These are phyloP conservation scores for Drosophila hydei DNA, from an alignment of 1,140 invertebrate species.

Conservation along the genomic window DNA sequence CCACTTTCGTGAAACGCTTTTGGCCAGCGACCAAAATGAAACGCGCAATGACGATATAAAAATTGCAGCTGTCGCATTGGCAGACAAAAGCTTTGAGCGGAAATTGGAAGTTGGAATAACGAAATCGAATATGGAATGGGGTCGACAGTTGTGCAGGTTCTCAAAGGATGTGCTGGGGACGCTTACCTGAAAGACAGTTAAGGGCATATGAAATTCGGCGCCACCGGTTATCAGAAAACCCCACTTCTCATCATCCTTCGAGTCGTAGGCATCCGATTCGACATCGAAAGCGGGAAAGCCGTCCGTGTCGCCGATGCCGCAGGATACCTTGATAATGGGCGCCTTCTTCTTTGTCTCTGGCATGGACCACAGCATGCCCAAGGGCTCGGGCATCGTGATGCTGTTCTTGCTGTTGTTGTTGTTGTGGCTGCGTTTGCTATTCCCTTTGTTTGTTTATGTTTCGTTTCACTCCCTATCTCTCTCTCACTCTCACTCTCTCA, in stretches of 20 bases:
- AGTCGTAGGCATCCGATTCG: slow-evolving; percentile 72
- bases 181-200: slow-evolving; percentile 91
- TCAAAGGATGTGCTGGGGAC: not conserved
- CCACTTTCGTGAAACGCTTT: slow-evolving; percentile 3
- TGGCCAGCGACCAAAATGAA: slow-evolving; percentile 46
- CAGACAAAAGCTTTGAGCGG: slow-evolving; percentile 11
- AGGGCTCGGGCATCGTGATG: slow-evolving; percentile 58
- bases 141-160: slow-evolving; percentile 12
- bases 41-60: slow-evolving; percentile 49
- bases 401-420: slow-evolving; percentile 10
- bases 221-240: slow-evolving; percentile 94
- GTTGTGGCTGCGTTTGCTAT: slow-evolving; percentile 4
- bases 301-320: slow-evolving; percentile 82
- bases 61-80: slow-evolving; percentile 52
- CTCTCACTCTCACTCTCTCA: not conserved
- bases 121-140: slow-evolving; percentile 7
- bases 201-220: slow-evolving; percentile 90
- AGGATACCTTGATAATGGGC: slow-evolving; percentile 76
- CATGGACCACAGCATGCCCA: slow-evolving; percentile 59
- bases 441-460: slow-evolving; percentile 44
- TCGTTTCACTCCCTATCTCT: slow-evolving; percentile 13
- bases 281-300: slow-evolving; percentile 79
- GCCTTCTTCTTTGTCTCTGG: slow-evolving; percentile 73
- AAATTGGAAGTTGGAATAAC: slow-evolving; percentile 16
- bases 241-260: slow-evolving; percentile 86